Percentiles rank a stretch among this genome's conserved stretches.
phyloP scores from a whole-genome alignment of 2,797 vertebrate species.

The Cuculus canorus region DNA sequence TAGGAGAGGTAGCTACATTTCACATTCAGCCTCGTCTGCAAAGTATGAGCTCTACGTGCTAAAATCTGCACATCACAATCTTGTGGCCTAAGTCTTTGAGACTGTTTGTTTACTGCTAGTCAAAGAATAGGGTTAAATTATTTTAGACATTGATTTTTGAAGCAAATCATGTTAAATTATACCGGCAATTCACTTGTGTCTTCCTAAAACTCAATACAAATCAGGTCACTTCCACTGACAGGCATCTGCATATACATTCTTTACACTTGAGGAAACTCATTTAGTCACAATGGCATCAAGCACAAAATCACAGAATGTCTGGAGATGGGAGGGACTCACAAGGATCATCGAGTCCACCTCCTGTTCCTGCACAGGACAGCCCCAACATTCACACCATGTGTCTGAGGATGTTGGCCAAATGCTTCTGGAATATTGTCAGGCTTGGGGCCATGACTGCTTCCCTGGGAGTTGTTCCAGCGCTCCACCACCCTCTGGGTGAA shows the following conservation, averaged over 20 bases:
- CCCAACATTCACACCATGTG: too few relatives aligned
- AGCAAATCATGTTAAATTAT: not conserved
- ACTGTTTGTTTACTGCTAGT: not conserved
- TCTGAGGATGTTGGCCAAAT: too few relatives aligned
- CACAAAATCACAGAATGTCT: too few relatives aligned
- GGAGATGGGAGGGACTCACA: too few relatives aligned
- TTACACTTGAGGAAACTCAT: not conserved
- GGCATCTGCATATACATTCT: not conserved
- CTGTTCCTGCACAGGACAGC: too few relatives aligned
- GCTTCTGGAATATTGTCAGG: too few relatives aligned
- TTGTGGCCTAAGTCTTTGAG: not conserved
- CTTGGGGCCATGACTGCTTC: too few relatives aligned
- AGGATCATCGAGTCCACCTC: too few relatives aligned
- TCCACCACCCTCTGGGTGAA: too few relatives aligned
- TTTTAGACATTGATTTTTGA: constrained; percentile 20
- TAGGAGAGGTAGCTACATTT: not conserved
- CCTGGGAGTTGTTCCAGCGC: too few relatives aligned
- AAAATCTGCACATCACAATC: not conserved
- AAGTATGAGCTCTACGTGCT: not conserved
- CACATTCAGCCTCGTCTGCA: not conserved
- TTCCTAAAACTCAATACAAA: constrained; percentile 16
- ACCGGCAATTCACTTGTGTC: not conserved
- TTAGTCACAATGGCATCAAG: not conserved
- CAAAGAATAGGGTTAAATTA: not conserved
- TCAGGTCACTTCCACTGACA: not conserved